Evolutionary conservation across 2,888 invertebrate genomes (phyloP), one percentile per base, ranked within the genome.

Genomic region (Plebejus melissa): DNA sequence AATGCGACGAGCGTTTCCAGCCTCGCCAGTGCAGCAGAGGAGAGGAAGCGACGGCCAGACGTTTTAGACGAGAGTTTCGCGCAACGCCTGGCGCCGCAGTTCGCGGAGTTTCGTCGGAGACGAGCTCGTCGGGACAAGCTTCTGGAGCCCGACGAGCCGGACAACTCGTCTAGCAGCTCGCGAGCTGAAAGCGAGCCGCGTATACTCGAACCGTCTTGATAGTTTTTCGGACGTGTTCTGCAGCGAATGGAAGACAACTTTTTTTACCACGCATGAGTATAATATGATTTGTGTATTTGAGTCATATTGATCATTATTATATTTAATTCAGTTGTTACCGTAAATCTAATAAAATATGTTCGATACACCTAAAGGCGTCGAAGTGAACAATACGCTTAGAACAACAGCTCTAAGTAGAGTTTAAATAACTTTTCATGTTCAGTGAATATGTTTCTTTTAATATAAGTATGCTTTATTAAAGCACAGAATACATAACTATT

Each of bases 71-170:
- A 92, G 74, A 90, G 89, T 79, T 86, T 94, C 57, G 94, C 94
- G 80, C 88, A 92, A 72, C 90, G 89, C 79, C 86, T 94, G 57
- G 94, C 94, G 80, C 88, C 91, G 76, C 94, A 94, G 84, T 95
- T 95, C 80, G 94, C 94, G 77, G 94, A 94, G 81, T 95, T 94
- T 84, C 93, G 94, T 81, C 87, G 91, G 70, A 85, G 90, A 7
- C 89, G 94, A 76, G 89, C 90, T 79, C 82, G 88, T 1, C 81
- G 82, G 28, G 83, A 82, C 74, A 79, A 79, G 72, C 80, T 86
- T 76, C 83, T 82, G 72, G 86, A 85, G 79, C 82, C 79, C 70
- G 82, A 82, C 74, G 80, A 81, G 77, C 16, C 38, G 6, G 16
- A 60, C 2, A 54, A 58, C 57, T 36, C 71, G 3, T 4, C 72